Percentiles rank a stretch among this genome's conserved stretches.
phyloP scores from a whole-genome alignment of 1,140 invertebrate species.

The Arion vulgaris region DNA sequence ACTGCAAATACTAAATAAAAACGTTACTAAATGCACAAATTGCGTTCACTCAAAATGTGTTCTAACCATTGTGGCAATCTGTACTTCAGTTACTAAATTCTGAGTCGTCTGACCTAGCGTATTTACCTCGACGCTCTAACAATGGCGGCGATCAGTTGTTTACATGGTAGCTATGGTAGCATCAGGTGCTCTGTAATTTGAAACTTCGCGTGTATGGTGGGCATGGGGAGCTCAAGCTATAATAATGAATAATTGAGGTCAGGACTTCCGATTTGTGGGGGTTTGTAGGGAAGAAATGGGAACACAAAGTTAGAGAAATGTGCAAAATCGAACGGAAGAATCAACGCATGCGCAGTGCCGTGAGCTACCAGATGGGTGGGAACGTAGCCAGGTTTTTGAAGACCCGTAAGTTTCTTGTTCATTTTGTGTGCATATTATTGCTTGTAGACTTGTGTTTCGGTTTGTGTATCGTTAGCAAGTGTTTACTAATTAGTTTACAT shows the following conservation, averaged over 20 bases:
- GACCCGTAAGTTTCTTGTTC: too few species aligned
- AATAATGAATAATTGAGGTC: constrained; percentile 1
- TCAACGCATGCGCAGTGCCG: too few species aligned
- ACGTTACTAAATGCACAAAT: too few species aligned
- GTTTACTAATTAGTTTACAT: too few species aligned
- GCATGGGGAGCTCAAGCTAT: not conserved
- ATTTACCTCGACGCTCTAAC: not conserved
- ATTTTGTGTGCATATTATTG: too few species aligned
- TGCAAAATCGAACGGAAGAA: too few species aligned
- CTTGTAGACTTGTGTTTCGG: too few species aligned
- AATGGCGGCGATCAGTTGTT: not conserved
- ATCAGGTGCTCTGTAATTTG: not conserved
- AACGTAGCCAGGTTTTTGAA: too few species aligned
- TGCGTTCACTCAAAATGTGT: too few species aligned
- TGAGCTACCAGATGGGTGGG: too few species aligned
- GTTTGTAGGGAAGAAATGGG: not conserved
- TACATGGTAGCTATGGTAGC: constrained; percentile 1
- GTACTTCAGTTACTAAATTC: not conserved
- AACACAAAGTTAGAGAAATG: not conserved
- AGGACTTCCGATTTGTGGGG: not conserved
- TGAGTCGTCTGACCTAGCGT: not conserved
- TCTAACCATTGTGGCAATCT: not conserved
- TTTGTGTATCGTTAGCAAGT: too few species aligned
- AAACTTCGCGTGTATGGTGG: not conserved
- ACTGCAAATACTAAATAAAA: too few species aligned